Evolutionary conservation across 2,113 vertebrate species (phyloP).

Genomic region (Numida meleagris): DNA sequence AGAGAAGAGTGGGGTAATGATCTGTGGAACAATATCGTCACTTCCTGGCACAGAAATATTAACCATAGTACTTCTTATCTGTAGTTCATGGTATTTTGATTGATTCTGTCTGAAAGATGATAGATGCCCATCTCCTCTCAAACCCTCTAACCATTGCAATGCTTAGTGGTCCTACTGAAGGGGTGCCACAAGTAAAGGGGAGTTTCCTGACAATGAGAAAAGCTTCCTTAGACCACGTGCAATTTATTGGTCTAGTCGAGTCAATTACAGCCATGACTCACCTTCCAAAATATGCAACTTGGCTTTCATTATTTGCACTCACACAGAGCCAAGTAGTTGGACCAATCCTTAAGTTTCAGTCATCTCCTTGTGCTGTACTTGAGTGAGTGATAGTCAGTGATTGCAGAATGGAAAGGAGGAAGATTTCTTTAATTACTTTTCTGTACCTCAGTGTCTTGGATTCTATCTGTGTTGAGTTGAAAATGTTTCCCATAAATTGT

Average conservation of each 20-base stretch:
- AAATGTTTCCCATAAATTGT: slow-evolving; percentile 37
- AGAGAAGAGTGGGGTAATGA: background rate
- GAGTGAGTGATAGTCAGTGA: background rate
- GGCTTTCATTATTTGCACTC: background rate
- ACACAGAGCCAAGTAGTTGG: background rate
- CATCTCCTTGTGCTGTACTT: background rate
- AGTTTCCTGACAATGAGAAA: background rate
- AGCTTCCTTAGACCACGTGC: background rate
- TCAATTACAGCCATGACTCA: background rate
- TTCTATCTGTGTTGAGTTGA: background rate
- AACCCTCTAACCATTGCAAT: background rate
- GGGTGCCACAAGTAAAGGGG: background rate
- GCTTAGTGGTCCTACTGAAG: background rate
- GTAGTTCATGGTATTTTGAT: background rate
- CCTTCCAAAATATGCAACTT: background rate
- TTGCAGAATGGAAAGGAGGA: background rate
- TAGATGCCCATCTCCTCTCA: background rate
- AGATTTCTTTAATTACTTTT: slow-evolving; percentile 22
- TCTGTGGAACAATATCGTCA: background rate
- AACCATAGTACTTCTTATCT: rapidly evolving
- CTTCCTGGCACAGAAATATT: background rate
- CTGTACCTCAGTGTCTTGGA: background rate
- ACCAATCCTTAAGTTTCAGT: background rate
- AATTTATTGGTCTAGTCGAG: background rate
- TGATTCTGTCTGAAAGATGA: background rate